Evolutionary conservation across 23 tunicate genomes (phyloP).

Genomic region (Ciona savignyi): DNA sequence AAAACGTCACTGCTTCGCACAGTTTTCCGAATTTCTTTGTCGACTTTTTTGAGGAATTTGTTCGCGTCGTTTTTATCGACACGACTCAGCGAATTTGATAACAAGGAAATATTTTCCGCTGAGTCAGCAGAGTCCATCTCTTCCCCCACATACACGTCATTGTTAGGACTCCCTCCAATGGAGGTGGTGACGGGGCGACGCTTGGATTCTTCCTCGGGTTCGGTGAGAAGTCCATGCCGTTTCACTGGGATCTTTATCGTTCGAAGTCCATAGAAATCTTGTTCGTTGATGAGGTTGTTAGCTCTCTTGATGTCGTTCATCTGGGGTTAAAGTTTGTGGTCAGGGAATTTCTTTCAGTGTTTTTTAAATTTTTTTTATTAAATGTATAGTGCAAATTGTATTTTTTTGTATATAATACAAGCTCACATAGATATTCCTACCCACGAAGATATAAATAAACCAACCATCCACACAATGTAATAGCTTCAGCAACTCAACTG

Average conservation of each 20-base stretch:
- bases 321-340: too few relatives aligned
- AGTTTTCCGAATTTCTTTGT: constrained; percentile 88
- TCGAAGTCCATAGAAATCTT: constrained; percentile 64
- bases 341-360: too few relatives aligned
- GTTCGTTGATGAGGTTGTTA: constrained; percentile 73
- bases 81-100: not conserved
- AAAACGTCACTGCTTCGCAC: constrained; percentile 53
- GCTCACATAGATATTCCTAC: too few relatives aligned
- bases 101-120: constrained; percentile 15
- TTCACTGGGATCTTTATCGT: constrained; percentile 80
- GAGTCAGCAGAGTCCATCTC: constrained; percentile 32
- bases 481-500: too few relatives aligned
- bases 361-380: too few relatives aligned
- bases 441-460: too few relatives aligned
- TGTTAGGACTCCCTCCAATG: not conserved
- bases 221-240: constrained; percentile 62
- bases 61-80: constrained; percentile 37
- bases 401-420: too few relatives aligned
- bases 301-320: constrained; percentile 81
- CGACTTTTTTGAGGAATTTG: constrained; percentile 64
- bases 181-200: constrained; percentile 42
- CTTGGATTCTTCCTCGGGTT: constrained; percentile 56
- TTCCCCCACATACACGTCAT: constrained; percentile 22
- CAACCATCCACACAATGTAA: too few relatives aligned
- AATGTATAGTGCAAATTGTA: too few relatives aligned